These are phyloP conservation scores for Zosterops japonicus DNA, from an alignment of 2,113 vertebrate genomes.

Conservation along the genomic window DNA sequence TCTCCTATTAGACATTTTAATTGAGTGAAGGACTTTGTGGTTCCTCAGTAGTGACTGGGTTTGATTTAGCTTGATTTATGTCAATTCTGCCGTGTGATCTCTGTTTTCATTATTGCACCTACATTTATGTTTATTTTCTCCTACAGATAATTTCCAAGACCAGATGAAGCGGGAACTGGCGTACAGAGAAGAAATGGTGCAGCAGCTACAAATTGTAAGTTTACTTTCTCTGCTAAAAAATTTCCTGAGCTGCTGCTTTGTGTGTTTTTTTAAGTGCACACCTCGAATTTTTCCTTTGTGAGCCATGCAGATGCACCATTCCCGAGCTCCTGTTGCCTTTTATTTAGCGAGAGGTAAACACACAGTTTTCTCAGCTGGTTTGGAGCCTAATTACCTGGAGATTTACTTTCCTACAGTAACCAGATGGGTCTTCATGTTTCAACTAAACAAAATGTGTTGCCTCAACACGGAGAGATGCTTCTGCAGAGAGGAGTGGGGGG, in stretches of 20 bases:
- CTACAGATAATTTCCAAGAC: constrained; percentile 94
- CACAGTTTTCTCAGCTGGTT: constrained; percentile 58
- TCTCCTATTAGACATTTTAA: not conserved
- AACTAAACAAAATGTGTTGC: constrained; percentile 29
- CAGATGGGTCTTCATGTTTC: constrained; percentile 70
- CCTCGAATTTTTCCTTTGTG: not conserved
- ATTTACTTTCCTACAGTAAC: constrained; percentile 72
- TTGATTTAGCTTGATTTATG: not conserved
- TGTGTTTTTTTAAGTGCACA: not conserved
- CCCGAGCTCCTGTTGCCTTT: not conserved
- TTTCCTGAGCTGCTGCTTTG: not conserved
- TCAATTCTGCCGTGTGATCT: not conserved
- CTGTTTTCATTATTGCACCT: not conserved
- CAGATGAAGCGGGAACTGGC: constrained; percentile 98
- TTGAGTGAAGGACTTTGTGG: not conserved
- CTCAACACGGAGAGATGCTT: constrained; percentile 36
- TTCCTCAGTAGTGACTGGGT: not conserved
- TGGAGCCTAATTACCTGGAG: constrained; percentile 72
- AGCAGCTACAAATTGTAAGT: constrained; percentile 96
- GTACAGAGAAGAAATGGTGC: constrained; percentile 98
- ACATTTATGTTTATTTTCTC: not conserved
- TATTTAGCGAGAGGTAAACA: not conserved
- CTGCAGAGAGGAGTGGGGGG: not conserved
- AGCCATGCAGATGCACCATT: not conserved
- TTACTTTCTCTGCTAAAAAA: not conserved